Conservation (phyloP, 2,113 vertebrate genomes). For the Patagioenas fasciata region DNA sequence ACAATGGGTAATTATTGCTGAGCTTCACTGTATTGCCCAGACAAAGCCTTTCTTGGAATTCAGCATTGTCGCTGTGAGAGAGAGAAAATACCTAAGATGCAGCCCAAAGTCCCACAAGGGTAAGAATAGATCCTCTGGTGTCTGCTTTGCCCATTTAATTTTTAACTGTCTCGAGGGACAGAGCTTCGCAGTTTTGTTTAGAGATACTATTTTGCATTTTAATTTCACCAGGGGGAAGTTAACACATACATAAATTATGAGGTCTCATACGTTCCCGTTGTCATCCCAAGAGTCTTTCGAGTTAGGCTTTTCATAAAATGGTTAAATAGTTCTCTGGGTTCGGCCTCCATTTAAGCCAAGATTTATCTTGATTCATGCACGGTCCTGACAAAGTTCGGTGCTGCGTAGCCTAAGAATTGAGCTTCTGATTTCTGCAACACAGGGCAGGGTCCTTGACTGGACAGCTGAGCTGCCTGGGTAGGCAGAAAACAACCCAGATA, state of each 20-base stretch:
- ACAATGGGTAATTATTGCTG: slow-evolving; percentile 65
- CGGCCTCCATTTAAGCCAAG: not conserved
- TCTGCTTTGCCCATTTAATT: slow-evolving; percentile 10
- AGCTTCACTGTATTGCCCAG: slow-evolving; percentile 31
- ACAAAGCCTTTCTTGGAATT: slow-evolving; percentile 50
- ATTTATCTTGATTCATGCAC: not conserved
- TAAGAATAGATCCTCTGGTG: not conserved
- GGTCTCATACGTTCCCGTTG: not conserved
- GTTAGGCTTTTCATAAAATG: not conserved
- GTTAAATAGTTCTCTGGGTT: not conserved
- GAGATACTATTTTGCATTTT: slow-evolving; percentile 35
- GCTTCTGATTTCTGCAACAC: not conserved
- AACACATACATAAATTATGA: not conserved
- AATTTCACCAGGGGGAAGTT: slow-evolving; percentile 40
- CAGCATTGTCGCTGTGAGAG: slow-evolving; percentile 25
- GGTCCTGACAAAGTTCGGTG: not conserved
- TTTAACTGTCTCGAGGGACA: slow-evolving; percentile 17
- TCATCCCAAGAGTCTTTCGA: not conserved
- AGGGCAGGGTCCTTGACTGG: not conserved
- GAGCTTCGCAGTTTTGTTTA: slow-evolving; percentile 25
- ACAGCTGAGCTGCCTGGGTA: not conserved
- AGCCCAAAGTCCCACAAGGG: not conserved
- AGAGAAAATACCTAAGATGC: slow-evolving; percentile 25
- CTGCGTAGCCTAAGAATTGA: not conserved
- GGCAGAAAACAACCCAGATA: not conserved